Evolutionary conservation across 2,888 invertebrate species (phyloP), one percentile per base, ranked within the genome.

Genomic region (Ctenicera cuprea): DNA sequence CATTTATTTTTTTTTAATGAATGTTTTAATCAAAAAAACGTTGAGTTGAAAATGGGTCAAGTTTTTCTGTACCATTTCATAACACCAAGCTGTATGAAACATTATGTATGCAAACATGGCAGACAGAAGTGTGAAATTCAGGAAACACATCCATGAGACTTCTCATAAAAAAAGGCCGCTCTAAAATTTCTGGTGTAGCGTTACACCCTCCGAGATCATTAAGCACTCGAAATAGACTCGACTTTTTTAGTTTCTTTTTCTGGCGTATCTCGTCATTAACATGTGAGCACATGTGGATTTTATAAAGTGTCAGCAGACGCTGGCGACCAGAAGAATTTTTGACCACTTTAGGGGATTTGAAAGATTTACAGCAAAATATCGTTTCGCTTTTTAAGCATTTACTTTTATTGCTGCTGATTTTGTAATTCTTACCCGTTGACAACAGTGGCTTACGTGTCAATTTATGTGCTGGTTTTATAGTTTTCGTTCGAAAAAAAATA

Each of bases 221-320:
- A 83, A 81, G 81, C 80, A 80, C 82, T 82, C 80, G 78, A 83
- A 83, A 83, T 83, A 82, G 83, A 83, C 65, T 62, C 77, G 77
- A 73, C 57, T 77, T 70, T 69, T 75, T 76, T 75, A 65, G 70
- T 41, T 73, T 73, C 81, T 81, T 82, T 73, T 81, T 82, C 77
- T 77, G 71, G 78, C 78, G 78, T 82, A 82, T 83, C 82, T 76
- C 81, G 81, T 84, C 84, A 81, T 84, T 84, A 83, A 83, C 85
- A 81, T 83, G 78, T 80, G 81, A 80, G 80, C 83, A 83, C 85
- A 85, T 83, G 82, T 85, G 85, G 85, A 78, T 78, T 79, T 81
- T 82, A 81, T 81, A 81, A 78, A 82, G 82, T 80, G 82, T 81
- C 78, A 78, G 77, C 75, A 71, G 69, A 77, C 76, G 75, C 74